Conservation (phyloP, 2,113 vertebrate species). For the Stegastes partitus region DNA sequence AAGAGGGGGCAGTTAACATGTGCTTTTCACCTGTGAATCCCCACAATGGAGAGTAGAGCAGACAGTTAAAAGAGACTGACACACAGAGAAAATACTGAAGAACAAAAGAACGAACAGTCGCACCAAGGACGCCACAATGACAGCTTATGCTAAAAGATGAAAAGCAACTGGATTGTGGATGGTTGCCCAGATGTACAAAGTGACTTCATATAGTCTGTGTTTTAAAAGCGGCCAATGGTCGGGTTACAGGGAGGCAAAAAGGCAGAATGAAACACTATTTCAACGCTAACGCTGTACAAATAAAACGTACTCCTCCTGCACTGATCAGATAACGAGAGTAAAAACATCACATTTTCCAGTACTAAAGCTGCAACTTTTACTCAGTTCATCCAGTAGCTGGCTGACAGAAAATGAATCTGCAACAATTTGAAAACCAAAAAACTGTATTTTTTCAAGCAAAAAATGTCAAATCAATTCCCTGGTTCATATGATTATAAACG, state of each 20-base stretch:
- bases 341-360: neutral
- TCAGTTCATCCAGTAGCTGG: neutral
- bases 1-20: neutral
- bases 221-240: constrained; percentile 13
- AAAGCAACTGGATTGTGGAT: constrained; percentile 26
- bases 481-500: too few relatives aligned
- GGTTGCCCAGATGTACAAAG: constrained; percentile 29
- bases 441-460: neutral
- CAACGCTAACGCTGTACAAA: neutral
- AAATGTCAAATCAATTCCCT: neutral
- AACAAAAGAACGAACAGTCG: constrained; percentile 19
- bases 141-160: constrained; percentile 45
- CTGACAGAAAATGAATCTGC: too few relatives aligned
- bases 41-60: neutral
- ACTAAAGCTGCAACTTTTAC: neutral
- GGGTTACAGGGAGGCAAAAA: neutral
- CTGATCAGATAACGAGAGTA: neutral
- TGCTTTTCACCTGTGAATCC: constrained; percentile 21
- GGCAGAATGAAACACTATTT: neutral
- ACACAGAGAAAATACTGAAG: neutral
- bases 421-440: neutral
- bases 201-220: constrained; percentile 30
- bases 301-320: neutral
- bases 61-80: constrained; percentile 4
- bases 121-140: constrained; percentile 43